Evolutionary conservation across 2,888 invertebrate genomes (phyloP).

Genomic region (Syrista parreyssii): DNA sequence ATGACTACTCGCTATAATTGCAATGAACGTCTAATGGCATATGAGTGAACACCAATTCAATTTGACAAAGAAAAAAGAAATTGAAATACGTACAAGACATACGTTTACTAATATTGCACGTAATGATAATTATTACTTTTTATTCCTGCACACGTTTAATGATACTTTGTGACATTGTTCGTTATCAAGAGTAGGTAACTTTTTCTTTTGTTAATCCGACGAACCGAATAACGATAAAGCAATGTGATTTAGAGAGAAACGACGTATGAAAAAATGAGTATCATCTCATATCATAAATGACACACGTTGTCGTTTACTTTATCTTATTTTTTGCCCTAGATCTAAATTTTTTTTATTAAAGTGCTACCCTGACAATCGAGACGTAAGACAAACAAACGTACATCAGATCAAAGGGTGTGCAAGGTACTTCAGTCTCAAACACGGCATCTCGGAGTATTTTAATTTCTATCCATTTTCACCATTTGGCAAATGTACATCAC

Average conservation of each 20-base stretch:
- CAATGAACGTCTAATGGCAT: not conserved
- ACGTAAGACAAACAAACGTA: not conserved
- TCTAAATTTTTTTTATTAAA: not conserved
- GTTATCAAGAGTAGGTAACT: not conserved
- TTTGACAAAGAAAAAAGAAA: not conserved
- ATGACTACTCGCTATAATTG: not conserved
- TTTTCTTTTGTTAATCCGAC: not conserved
- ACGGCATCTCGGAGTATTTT: slow-evolving; percentile 50
- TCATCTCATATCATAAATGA: not conserved
- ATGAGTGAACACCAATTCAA: not conserved
- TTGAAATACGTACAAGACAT: not conserved
- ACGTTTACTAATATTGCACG: not conserved
- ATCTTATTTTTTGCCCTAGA: not conserved
- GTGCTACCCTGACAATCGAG: not conserved
- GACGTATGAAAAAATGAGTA: not conserved
- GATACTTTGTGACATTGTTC: not conserved
- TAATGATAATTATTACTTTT: not conserved
- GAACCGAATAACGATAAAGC: not conserved
- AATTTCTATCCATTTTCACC: slow-evolving; percentile 30
- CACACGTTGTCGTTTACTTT: not conserved
- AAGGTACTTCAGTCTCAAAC: slow-evolving; percentile 61
- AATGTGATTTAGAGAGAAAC: not conserved
- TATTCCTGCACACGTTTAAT: not conserved
- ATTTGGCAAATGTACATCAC: slow-evolving; percentile 61
- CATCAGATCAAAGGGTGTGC: slow-evolving; percentile 30